Percentiles rank a stretch among this genome's conserved stretches.
Evolutionary conservation across 2,888 invertebrate species (phyloP).

Genomic region (Furcula furcula): DNA sequence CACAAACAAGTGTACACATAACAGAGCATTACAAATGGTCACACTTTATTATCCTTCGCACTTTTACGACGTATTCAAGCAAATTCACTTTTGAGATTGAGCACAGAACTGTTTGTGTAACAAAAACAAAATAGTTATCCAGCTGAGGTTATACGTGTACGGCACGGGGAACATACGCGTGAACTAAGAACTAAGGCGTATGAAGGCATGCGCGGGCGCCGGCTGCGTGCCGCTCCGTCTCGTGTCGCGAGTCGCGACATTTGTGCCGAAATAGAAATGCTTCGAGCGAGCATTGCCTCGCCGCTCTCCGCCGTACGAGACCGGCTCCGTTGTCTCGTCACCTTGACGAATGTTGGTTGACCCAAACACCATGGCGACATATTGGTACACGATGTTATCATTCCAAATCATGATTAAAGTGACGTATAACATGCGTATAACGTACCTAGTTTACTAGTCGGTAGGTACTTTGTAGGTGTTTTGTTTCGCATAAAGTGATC

Average conservation of each 20-base stretch:
- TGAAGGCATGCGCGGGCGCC: conserved; percentile 49
- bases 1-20: background rate
- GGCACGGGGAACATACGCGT: conserved; percentile 57
- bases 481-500: no score
- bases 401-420: no score
- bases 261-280: conserved; percentile 71
- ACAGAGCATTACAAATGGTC: background rate
- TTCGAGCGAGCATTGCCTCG: conserved; percentile 32
- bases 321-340: conserved; percentile 25
- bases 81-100: no score
- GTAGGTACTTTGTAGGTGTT: no score
- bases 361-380: background rate
- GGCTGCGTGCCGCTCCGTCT: conserved; percentile 49
- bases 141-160: conserved; percentile 49
- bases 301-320: conserved; percentile 38
- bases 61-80: no score
- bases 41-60: background rate
- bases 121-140: conserved; percentile 23
- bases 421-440: no score
- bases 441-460: no score
- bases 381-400: no score
- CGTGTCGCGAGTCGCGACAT: conserved; percentile 48
- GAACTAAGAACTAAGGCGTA: conserved; percentile 59
- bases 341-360: conserved; percentile 25
- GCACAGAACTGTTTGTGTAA: conserved; percentile 4